Base-by-base conservation (phyloP, 2,888 invertebrate species). In the Chrysina gloriosa region DNA sequence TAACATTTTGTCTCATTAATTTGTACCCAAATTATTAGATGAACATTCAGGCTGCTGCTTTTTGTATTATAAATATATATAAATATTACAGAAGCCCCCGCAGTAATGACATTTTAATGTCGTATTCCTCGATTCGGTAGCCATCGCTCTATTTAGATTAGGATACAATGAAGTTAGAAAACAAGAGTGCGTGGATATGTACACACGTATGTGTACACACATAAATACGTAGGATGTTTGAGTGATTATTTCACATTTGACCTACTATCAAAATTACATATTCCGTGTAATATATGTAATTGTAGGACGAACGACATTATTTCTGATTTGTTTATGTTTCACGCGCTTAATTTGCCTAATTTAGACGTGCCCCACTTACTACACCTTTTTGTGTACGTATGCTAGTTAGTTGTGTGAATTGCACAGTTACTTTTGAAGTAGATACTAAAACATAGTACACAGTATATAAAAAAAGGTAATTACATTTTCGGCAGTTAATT, bases 261-360 rank as follows among this genome's bases (percentile, higher is more conserved):
- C 56, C 56, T 36, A 56, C 56, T 23, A 56, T 39, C 21, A 9
- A 56, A 56, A 56, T 56, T 56, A 56, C 39, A 34, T 25, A 23
- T 5, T 50, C 14, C 23, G 23, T 11, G n/a, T 56, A 56, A 56
- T 36, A 36, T 39, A 56, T 36, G 23, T 56, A 56, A 56, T 56
- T 56, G 56, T 56, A 39, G 11, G 56, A 56, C 56, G 39, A 56
- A 39, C 56, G 39, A 36, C 9, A 56, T 56, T 56, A 56, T 56
- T 56, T 56, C 39, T 56, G 56, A 56, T 56, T 56, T 56, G 56
- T 56, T 56, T 36, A 56, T 56, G 56, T 36, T 56, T 21, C 23
- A 56, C 36, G 21, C 36, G 11, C 23, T 9, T 56, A 56, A 56
- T 36, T 56, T 56, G 21, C 11, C 23, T 56, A 56, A 56, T 36